Evolutionary conservation across 2,113 vertebrate genomes (phyloP).

Genomic region (Gobius niger): DNA sequence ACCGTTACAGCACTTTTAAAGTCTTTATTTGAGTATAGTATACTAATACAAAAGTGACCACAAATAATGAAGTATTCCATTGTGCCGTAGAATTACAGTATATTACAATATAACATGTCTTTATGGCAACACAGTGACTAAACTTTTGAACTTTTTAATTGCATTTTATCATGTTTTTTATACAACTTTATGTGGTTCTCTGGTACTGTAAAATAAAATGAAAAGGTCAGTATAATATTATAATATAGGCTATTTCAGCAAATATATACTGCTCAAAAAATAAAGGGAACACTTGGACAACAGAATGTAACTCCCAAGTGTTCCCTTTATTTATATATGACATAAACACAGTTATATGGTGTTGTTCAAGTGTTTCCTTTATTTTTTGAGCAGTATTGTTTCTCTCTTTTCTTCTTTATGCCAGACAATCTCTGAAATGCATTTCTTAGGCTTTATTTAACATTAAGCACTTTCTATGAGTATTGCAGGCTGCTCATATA

Average conservation of each 20-base stretch:
- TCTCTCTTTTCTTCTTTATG: too few species aligned
- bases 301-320: too few species aligned
- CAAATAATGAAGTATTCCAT: neutral
- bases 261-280: too few species aligned
- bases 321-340: too few species aligned
- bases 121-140: neutral
- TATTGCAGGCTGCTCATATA: neutral
- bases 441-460: neutral
- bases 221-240: neutral
- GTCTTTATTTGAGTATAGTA: too few species aligned
- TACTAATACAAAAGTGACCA: too few species aligned
- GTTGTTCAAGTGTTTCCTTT: neutral
- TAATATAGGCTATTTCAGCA: neutral
- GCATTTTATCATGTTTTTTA: neutral
- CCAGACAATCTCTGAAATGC: neutral
- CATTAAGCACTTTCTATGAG: neutral
- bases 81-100: neutral
- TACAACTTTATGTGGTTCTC: neutral
- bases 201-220: neutral
- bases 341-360: too few species aligned
- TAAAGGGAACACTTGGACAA: neutral
- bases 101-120: neutral
- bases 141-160: neutral
- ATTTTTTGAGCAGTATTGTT: too few species aligned
- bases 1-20: too few species aligned